Base-by-base conservation (phyloP, 2,113 vertebrate species). In the Ceratotherium simum region DNA sequence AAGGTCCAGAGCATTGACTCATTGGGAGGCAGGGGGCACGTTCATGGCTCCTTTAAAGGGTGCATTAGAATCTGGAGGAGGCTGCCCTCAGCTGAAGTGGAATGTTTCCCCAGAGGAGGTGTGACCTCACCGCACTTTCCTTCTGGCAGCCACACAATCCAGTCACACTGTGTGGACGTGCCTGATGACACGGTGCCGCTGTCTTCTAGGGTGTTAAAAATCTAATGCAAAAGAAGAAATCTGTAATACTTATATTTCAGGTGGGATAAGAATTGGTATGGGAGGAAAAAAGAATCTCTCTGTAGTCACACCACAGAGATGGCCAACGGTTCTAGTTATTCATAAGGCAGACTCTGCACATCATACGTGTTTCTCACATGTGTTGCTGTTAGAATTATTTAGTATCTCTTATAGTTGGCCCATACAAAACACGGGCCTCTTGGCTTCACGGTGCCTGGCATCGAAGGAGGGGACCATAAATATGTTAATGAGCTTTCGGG, bases 121-220 rank as follows among this genome's bases (percentile, higher is more conserved):
- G 23, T 5, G 8, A 25, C 39, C 62, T 91, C 8, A 1, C 8
- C 48, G 62, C 1, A 3, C 7, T 90, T 83, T 3, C 17, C 33
- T 60, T n/a, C 6, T 0, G 4, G 70, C 62, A 29, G 54, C 27
- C 6, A 7, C 8, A 1, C 6, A 1, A 5, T 17, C 46, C 11
- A 23, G 8, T 64, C 39, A 8, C 46, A 16, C 33, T 29, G 36
- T 0, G 6, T 27, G 33, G 46, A 48, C 56, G 60, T 9, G 12
- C 23, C 23, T 1, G 9, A 17, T 62, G 73, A 72, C 42, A 31
- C 6, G 1, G 18, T 23, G 31, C 69, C 0, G 0, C 4, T 16
- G 16, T 5, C 56, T 87, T 48, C 81, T 36, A 60, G 58, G 36
- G 33, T 58, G 36, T 46, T 78, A 76, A 64, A 82, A 64, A 65